Percentiles rank a stretch among this genome's conserved stretches.
These are phyloP conservation scores for Meliscaeva auricollis DNA, from an alignment of 2,888 invertebrate species.

Conservation along the genomic window DNA sequence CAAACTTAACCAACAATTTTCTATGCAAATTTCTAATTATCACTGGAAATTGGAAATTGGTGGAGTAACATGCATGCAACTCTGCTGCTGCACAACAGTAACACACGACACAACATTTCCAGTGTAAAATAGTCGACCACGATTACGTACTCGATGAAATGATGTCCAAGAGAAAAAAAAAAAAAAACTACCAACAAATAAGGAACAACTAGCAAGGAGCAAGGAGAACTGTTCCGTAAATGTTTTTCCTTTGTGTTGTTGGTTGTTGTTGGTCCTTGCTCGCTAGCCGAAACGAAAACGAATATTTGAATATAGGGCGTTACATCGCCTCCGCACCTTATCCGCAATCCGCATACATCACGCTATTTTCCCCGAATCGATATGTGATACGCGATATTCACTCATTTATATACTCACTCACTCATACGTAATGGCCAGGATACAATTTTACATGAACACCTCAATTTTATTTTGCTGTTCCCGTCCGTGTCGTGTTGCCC, in stretches of 20 bases:
- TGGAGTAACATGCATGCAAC: conserved; percentile 65
- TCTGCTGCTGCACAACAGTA: background rate
- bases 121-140: conserved; percentile 17
- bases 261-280: conserved; percentile 29
- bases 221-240: conserved; percentile 21
- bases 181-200: conserved; percentile 30
- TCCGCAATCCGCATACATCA: conserved; percentile 19
- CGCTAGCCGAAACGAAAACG: conserved; percentile 2
- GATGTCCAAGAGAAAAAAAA: conserved; percentile 31
- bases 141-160: conserved; percentile 45
- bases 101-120: conserved; percentile 60
- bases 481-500: background rate
- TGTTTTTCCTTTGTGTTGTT: conserved; percentile 31
- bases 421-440: conserved; percentile 63
- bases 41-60: conserved; percentile 73
- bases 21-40: conserved; percentile 77
- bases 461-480: conserved; percentile 57
- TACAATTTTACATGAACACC: conserved; percentile 76
- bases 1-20: conserved; percentile 68
- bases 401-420: conserved; percentile 25
- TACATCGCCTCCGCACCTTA: conserved; percentile 42
- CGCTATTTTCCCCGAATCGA: conserved; percentile 54
- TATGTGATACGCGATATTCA: conserved; percentile 26
- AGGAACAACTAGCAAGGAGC: background rate
- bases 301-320: conserved; percentile 28